phyloP scores from a whole-genome alignment of 2,888 invertebrate genomes.

The Oscheius sp. region DNA sequence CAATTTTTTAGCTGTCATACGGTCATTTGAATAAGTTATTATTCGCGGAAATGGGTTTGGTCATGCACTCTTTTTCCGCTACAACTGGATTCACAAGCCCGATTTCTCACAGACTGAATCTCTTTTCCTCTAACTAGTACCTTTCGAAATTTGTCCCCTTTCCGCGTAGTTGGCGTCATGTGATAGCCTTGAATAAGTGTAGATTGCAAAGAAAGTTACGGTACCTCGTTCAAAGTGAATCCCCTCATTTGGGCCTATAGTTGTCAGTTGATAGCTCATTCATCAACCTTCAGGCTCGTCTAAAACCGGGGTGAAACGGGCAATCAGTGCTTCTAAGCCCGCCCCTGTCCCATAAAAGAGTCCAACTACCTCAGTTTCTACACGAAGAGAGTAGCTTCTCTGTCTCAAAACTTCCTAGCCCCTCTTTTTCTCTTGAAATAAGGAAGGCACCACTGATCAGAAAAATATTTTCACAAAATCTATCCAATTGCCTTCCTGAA shows the following conservation, averaged over 20 bases:
- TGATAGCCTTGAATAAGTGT: background rate
- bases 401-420: background rate
- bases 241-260: slow-evolving; percentile 17
- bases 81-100: no score
- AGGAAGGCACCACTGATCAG: no score
- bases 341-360: slow-evolving; percentile 27
- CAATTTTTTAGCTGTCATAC: no score
- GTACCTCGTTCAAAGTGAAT: background rate
- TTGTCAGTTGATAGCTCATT: slow-evolving; percentile 23
- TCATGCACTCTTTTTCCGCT: no score
- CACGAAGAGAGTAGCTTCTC: background rate
- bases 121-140: no score
- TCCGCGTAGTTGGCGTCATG: background rate
- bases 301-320: slow-evolving; percentile 26
- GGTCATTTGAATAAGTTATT: no score
- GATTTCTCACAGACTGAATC: no score
- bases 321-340: slow-evolving; percentile 21
- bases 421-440: no score
- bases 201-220: slow-evolving; percentile 14
- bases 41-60: no score
- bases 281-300: slow-evolving; percentile 8
- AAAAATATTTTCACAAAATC: no score
- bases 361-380: background rate
- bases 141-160: no score
- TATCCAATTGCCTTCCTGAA: no score